Base-by-base conservation (phyloP, 1,140 invertebrate species). In the Leguminivora glycinivorella region DNA sequence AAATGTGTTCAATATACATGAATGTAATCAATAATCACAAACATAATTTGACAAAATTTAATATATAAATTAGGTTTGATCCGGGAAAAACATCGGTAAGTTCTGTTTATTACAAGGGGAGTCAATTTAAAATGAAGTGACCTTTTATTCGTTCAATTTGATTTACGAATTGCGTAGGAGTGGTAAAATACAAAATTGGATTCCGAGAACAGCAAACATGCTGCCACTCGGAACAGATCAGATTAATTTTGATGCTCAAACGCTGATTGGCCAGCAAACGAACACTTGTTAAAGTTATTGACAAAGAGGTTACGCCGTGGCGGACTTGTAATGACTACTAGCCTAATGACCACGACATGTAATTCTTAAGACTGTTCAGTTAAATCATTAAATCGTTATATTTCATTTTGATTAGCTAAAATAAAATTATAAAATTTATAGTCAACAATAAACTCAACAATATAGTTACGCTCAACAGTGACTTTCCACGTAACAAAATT, bases 131-230 rank as follows among this genome's bases (percentile, higher is more conserved):
- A 52, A 52, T 52, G 47, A 52, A 52, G 68, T 70, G 78, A 82
- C 76, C 76, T 85, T 83, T 77, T 74, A 67, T 68, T 73, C 52
- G 70, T 70, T 71, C 72, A 76, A 52, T 71, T 74, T 76, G 74
- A 79, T 77, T 79, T 72, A 76, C 74, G 76, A 79, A 77, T 70
- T 81, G 82, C 75, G 85, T 88, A 80, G 85, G 83, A 80, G 85
- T 79, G 76, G 79, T 76, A 79, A 85, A 85, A 83, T 84, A 81
- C 79, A 82, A 85, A 85, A 86, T 83, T 84, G 82, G 78, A 79
- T 88, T 85, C 82, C 75, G 78, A 79, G 82, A 85, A 83, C 77
- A 80, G 77, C 77, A 75, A 81, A 75, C 75, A 80, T 78, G 75
- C 75, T 78, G 78, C 75, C 81, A 78, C 78, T 82, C 69, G 76